Conservation (phyloP, 2,113 vertebrate genomes). For the Felis chaus region DNA sequence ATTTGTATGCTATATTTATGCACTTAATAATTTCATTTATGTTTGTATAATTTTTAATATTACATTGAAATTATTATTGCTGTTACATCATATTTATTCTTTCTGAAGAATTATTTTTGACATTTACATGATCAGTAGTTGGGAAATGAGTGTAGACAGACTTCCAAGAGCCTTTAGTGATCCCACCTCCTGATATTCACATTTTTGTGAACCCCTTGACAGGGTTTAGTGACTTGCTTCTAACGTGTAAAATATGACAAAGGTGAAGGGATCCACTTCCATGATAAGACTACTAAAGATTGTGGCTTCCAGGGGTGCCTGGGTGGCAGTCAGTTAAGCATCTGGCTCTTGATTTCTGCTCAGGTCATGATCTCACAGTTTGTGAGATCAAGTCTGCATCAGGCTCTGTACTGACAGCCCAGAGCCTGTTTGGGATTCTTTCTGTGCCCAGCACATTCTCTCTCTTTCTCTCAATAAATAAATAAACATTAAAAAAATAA, state of each 20-base stretch:
- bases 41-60: neutral
- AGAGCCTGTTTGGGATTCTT: too few species aligned
- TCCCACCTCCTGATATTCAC: neutral
- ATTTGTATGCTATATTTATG: neutral
- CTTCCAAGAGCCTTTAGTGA: neutral
- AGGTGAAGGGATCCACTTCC: neutral
- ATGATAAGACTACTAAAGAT: neutral
- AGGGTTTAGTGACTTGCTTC: neutral
- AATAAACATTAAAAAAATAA: too few species aligned
- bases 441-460: too few species aligned
- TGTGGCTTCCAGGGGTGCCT: neutral
- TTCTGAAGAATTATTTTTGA: neutral
- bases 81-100: neutral
- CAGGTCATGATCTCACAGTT: too few species aligned
- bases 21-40: neutral
- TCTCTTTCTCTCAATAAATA: too few species aligned
- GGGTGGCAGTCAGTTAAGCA: too few species aligned
- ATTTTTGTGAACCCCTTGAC: neutral
- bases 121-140: neutral
- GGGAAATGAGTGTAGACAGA: neutral
- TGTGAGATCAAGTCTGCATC: too few species aligned
- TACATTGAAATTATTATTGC: neutral
- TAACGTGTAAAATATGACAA: neutral
- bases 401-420: too few species aligned
- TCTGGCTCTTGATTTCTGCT: too few species aligned